Evolutionary conservation across 2,797 vertebrate species (phyloP), one percentile per base, ranked within the genome.

Genomic region (Tenualosa ilisha): DNA sequence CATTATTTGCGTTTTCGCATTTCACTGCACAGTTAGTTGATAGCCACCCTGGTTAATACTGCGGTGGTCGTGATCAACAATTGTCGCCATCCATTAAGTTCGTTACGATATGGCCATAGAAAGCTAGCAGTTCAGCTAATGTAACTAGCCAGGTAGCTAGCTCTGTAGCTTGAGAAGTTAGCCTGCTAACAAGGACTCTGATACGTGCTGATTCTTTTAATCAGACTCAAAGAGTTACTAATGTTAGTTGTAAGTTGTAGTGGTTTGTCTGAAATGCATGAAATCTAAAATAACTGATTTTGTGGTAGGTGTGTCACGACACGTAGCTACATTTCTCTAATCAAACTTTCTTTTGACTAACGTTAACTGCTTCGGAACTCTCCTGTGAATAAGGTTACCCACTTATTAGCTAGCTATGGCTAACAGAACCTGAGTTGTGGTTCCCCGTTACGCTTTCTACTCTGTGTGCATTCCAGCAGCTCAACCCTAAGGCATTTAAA

Each of bases 41-140:
- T 43, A 22, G 72, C 17, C 40, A 46, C 20, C 17, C 46, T n/a
- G 6, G 17, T 79, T 22, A 79, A 46, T 17, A 22, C 40, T 79
- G 11, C 20, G 72, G 72, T 46, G 43, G 72, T 46, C 72, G 72
- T 79, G 72, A 79, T 79, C 72, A 79, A 79, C 72, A 79, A 79
- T 79, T 79, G 72, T 79, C 17, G 40, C 37, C 20, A 40, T 79
- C 72, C 22, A 43, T 37, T 17, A 79, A 79, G 37, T 79, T 79
- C 72, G 72, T 43, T 46, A 46, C 20, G 72, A 79, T 43, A 79
- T 79, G 40, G 40, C 20, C 72, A 79, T 43, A 46, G 31, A 75
- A 22, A 20, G 37, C 72, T 46, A 79, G 40, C 72, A 20, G 37
- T 17, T 40, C 72, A 79, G 72, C 72, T 79, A 79, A 72, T 31